These are phyloP conservation scores for Lates calcarifer DNA, from an alignment of 2,113 vertebrate genomes.

Conservation along the genomic window DNA sequence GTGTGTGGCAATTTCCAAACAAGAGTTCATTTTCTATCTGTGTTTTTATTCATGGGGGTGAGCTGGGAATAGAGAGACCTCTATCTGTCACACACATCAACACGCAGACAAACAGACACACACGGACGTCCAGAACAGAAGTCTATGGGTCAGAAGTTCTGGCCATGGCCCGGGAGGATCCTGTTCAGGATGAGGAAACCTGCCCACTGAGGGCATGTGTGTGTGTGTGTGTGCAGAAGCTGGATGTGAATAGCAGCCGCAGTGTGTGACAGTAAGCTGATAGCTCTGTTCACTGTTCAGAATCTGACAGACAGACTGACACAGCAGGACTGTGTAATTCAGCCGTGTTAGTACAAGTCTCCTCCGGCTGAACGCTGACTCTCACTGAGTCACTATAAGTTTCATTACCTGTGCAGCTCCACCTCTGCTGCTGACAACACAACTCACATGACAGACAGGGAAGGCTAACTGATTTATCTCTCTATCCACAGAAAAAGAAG, in stretches of 20 bases:
- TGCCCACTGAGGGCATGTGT: conserved; percentile 51
- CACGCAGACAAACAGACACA: conserved; percentile 31
- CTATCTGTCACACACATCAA: conserved; percentile 58
- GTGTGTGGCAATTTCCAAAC: conserved; percentile 33
- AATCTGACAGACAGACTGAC: conserved; percentile 46
- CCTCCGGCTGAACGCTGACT: conserved; percentile 28
- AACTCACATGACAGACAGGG: background rate
- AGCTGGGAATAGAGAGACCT: conserved; percentile 55
- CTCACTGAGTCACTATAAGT: conserved; percentile 12
- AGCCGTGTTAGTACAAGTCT: conserved; percentile 47
- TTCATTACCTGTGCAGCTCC: conserved; percentile 10
- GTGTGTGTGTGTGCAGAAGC: conserved; percentile 29
- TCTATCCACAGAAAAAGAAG: background rate
- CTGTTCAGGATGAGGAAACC: conserved; percentile 68
- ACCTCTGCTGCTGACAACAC: conserved; percentile 8
- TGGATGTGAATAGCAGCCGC: conserved; percentile 58
- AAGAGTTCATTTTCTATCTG: conserved; percentile 64
- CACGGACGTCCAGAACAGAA: conserved; percentile 24
- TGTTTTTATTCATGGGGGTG: conserved; percentile 62
- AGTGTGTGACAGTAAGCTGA: conserved; percentile 57
- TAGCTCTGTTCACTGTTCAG: conserved; percentile 50
- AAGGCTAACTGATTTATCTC: conserved; percentile 2
- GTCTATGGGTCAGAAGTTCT: conserved; percentile 70
- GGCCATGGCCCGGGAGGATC: conserved; percentile 62
- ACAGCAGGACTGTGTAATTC: conserved; percentile 52